phyloP scores from a whole-genome alignment of 2,797 vertebrate species.

The Bovichtus diacanthus region DNA sequence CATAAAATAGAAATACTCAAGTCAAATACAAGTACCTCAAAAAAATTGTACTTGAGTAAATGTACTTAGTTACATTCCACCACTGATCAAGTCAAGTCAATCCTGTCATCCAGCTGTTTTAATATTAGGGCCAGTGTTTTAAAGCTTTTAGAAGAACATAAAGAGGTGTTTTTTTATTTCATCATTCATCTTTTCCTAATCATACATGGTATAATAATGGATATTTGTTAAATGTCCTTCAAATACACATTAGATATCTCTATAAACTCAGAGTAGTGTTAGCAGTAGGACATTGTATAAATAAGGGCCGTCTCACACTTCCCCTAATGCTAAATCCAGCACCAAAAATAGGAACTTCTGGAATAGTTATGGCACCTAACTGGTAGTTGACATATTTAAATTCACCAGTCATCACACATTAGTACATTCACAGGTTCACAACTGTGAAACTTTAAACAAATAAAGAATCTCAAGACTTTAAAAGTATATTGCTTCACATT shows the following conservation, averaged over 20 bases:
- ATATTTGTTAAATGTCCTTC: too few species aligned
- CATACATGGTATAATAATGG: background rate
- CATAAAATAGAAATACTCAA: too few species aligned
- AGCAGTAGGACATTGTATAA: background rate
- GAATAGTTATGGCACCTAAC: background rate
- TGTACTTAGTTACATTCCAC: too few species aligned
- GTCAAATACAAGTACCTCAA: too few species aligned
- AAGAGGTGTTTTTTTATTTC: background rate
- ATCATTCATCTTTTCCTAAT: background rate
- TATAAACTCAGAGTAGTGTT: background rate
- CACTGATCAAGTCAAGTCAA: too few species aligned
- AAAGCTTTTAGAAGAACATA: background rate
- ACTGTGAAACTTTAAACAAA: background rate
- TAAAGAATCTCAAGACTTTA: background rate
- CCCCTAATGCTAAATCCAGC: background rate
- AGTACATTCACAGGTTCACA: background rate
- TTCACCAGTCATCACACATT: background rate
- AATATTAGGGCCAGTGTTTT: background rate
- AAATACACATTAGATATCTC: background rate
- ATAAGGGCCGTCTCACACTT: background rate
- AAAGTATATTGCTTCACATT: background rate
- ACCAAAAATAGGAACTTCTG: background rate
- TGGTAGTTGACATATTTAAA: background rate
- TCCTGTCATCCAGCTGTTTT: slow-evolving; percentile 44
- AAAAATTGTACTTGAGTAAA: too few species aligned